Evolutionary conservation across 1,140 invertebrate species (phyloP).

Genomic region (Euwallacea fornicatus): DNA sequence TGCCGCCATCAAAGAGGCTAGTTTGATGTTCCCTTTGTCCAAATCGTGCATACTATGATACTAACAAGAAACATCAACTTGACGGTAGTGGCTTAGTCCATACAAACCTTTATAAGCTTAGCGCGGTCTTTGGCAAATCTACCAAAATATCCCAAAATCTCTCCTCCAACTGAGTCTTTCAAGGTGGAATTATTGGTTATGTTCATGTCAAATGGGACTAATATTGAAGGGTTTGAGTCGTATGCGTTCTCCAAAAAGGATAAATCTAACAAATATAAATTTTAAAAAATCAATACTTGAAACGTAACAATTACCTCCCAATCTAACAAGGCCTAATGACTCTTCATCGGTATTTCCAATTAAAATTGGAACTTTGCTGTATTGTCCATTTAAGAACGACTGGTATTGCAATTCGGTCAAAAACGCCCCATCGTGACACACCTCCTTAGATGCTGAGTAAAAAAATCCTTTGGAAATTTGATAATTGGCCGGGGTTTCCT

Average conservation of each 20-base stretch:
- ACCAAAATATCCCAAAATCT: slow-evolving; percentile 13
- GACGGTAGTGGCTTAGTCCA: not conserved
- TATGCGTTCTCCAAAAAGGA: slow-evolving; percentile 20
- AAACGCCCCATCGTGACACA: slow-evolving; percentile 23
- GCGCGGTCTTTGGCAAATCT: slow-evolving; percentile 8
- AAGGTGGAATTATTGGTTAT: not conserved
- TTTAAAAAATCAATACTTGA: not conserved
- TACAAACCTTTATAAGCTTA: slow-evolving; percentile 9
- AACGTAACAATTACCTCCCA: slow-evolving; percentile 4
- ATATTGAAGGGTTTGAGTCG: slow-evolving; percentile 16
- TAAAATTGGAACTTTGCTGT: slow-evolving; percentile 29
- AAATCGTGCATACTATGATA: slow-evolving; percentile 29
- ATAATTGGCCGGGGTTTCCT: slow-evolving; percentile 8
- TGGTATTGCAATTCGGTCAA: slow-evolving; percentile 20
- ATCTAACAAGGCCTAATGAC: slow-evolving; percentile 7
- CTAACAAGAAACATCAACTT: not conserved
- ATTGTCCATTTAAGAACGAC: slow-evolving; percentile 25
- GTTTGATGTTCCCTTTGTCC: slow-evolving; percentile 21
- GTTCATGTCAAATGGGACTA: slow-evolving; percentile 33
- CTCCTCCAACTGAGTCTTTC: slow-evolving; percentile 6
- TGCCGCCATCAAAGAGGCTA: slow-evolving; percentile 17
- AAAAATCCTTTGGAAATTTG: slow-evolving; percentile 35
- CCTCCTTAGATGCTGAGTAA: slow-evolving; percentile 30
- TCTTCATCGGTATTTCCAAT: slow-evolving; percentile 36
- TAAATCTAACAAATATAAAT: slow-evolving; percentile 13